A percentile compares a stretch with the other conserved stretches of the same genome.
Evolutionary conservation across 2,113 vertebrate genomes (phyloP).

Genomic region (Melierax canorus): DNA sequence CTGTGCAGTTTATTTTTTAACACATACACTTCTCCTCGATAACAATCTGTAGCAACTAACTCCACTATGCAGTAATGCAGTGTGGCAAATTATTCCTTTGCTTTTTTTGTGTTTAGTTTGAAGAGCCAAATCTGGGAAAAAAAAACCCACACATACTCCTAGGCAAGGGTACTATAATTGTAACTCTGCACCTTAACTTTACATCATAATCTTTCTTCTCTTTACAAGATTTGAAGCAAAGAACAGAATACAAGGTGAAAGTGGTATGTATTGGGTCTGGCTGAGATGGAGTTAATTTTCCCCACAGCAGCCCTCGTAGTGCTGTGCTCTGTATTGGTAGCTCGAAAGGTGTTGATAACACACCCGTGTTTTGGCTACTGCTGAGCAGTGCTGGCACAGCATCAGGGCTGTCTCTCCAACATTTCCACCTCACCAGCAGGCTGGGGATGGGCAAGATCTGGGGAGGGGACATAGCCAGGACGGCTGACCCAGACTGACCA

Average conservation of each 20-base stretch:
- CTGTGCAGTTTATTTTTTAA: background rate
- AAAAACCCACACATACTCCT: fast-evolving
- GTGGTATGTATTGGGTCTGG: background rate
- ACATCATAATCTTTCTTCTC: background rate
- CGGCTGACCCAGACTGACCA: background rate
- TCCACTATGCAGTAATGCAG: background rate
- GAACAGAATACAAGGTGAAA: background rate
- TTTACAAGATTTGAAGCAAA: background rate
- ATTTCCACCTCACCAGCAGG: background rate
- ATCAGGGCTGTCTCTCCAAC: background rate
- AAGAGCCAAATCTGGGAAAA: background rate
- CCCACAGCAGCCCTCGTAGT: background rate
- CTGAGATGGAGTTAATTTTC: background rate
- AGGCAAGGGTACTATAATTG: background rate
- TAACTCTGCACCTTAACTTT: background rate
- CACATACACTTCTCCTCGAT: background rate
- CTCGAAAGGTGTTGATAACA: background rate
- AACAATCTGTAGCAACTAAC: background rate
- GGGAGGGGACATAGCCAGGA: background rate
- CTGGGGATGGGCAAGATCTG: background rate
- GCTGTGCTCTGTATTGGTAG: background rate
- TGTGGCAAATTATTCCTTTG: background rate
- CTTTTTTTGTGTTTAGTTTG: background rate
- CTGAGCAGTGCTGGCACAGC: background rate
- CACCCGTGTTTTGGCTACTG: background rate